Evolutionary conservation across 2,888 invertebrate genomes (phyloP).

Genomic region (Amphipoea oculea): DNA sequence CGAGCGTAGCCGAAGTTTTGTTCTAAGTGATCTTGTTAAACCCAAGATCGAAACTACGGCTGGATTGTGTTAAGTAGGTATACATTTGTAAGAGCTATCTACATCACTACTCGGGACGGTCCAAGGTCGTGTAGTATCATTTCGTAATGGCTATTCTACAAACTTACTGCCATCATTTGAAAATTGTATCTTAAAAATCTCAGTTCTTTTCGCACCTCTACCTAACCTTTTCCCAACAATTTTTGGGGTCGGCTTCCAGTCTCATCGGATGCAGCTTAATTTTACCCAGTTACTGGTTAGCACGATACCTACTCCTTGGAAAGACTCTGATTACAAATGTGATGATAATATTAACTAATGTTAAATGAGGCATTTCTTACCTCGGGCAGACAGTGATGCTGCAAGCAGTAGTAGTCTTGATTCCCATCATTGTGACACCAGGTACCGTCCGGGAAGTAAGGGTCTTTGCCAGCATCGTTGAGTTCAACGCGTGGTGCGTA

Average conservation of each 20-base stretch:
- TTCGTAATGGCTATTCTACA: background rate
- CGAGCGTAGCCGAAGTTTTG: background rate
- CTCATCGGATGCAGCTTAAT: background rate
- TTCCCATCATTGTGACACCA: conserved; percentile 93
- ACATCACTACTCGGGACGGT: background rate
- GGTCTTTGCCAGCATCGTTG: conserved; percentile 93
- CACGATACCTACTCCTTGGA: background rate
- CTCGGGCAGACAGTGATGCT: conserved; percentile 94
- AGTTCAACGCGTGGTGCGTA: conserved; percentile 94
- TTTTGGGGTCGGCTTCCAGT: background rate
- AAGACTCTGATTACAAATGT: background rate
- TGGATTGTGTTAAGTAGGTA: background rate
- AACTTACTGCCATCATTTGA: background rate
- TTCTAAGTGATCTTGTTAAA: background rate
- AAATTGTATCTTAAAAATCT: too few species aligned
- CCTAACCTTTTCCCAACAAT: background rate
- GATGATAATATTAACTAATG: background rate
- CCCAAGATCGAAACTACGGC: background rate
- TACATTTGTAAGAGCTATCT: background rate
- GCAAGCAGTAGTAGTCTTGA: conserved; percentile 93
- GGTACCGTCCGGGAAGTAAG: conserved; percentile 95
- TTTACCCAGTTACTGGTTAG: background rate
- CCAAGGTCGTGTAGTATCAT: background rate
- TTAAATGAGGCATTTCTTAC: conserved; percentile 75
- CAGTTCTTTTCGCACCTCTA: background rate